Evolutionary conservation across 2,797 vertebrate species (phyloP), one percentile per base, ranked within the genome.

Genomic region (Acomys russatus): DNA sequence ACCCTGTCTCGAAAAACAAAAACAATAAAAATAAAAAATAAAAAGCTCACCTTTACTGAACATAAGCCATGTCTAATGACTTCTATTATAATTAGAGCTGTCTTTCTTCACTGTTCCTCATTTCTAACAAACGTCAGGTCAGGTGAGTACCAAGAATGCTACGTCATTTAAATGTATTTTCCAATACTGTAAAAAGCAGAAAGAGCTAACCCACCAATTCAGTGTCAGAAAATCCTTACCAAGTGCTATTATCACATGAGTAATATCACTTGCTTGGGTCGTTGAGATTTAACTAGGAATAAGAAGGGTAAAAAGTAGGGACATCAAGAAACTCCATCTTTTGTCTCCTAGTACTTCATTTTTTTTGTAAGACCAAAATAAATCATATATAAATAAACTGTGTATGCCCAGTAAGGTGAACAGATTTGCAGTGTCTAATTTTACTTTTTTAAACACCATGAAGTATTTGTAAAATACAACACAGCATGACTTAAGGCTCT

Each of bases 391-490:
- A 98, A 97, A 97, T 97, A 97, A 98, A 98, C 94, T 90, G 93
- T 77, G 96, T 97, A 97, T 97, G 98, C 97, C 97, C 97, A 97
- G 92, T 28, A 59, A 97, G 17, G 82, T 96, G 96, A 95, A 96
- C 93, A 89, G 96, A 98, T 73, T 94, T 97, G 96, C 88, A 97
- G 96, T 95, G 97, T 97, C 98, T 98, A 98, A 97, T 97, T 98
- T 98, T 97, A 98, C 95, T 98, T 95, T 97, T 98, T 95, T 97
- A 98, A 95, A 98, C 97, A 96, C 15, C 23, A 68, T 97, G 97
- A 98, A 98, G 97, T 98, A 98, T 96, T 96, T 98, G 96, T 96
- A 98, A 97, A 97, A 98, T 86, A 98, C 96, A 98, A 96, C 89
- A 73, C 97, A 98, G 97, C 97, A 98, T 94, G 86, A 98, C 97